A percentile compares a stretch with the other conserved stretches of the same genome.
These are phyloP conservation scores for Metopolophium dirhodum DNA, from an alignment of 1,140 invertebrate species.

Conservation along the genomic window DNA sequence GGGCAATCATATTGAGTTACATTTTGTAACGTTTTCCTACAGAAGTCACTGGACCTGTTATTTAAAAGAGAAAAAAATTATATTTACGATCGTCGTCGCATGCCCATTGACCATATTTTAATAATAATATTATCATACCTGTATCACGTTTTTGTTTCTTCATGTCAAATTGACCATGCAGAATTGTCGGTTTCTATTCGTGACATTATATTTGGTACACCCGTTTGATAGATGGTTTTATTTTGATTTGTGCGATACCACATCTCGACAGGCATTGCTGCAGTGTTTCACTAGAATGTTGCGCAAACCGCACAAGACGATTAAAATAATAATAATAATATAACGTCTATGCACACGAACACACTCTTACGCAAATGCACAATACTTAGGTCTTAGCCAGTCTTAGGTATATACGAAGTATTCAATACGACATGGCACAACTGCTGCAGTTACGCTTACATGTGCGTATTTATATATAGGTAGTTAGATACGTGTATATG, in stretches of 20 bases:
- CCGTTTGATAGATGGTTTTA: slow-evolving; percentile 39
- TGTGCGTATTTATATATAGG: background rate
- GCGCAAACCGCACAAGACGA: slow-evolving; percentile 22
- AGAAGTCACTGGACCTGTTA: slow-evolving; percentile 29
- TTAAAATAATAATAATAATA: slow-evolving; percentile 1
- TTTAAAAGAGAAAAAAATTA: slow-evolving; percentile 1
- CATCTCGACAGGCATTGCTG: background rate
- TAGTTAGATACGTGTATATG: too few species aligned
- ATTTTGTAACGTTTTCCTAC: background rate
- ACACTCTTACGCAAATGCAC: background rate
- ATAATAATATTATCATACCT: slow-evolving; percentile 35
- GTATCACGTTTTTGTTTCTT: slow-evolving; percentile 20
- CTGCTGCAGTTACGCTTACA: background rate
- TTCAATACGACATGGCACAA: background rate
- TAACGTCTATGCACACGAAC: background rate
- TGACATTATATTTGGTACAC: background rate
- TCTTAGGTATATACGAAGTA: background rate
- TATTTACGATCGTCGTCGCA: background rate
- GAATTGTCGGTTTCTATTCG: slow-evolving; percentile 24
- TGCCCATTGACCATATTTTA: background rate
- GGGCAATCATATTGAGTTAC: background rate
- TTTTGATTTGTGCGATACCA: slow-evolving; percentile 33
- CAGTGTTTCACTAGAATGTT: background rate
- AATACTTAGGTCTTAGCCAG: background rate
- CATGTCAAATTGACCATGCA: slow-evolving; percentile 14